Evolutionary conservation across 2,888 invertebrate genomes (phyloP).

Genomic region (Hypercompe scribonia): DNA sequence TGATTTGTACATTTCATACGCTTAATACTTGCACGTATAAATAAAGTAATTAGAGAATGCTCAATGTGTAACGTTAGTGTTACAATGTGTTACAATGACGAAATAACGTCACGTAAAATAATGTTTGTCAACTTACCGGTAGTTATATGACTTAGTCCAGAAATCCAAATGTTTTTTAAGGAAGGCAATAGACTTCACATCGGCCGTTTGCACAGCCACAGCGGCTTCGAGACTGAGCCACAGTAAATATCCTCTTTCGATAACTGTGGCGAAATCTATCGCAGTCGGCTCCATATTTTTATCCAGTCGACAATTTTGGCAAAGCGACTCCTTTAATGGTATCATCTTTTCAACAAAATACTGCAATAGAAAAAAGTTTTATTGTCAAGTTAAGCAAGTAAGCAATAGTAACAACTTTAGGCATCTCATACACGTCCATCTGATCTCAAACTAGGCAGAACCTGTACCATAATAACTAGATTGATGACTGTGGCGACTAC

Average conservation of each 20-base stretch:
- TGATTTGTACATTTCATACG: too few species aligned
- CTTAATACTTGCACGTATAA: too few species aligned
- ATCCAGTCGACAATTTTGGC: conserved; percentile 80
- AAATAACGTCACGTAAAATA: neutral
- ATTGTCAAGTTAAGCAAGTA: neutral
- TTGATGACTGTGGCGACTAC: too few species aligned
- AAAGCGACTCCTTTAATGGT: conserved; percentile 89
- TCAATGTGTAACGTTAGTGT: too few species aligned
- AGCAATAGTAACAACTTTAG: neutral
- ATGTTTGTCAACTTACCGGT: conserved; percentile 79
- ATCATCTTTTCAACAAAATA: conserved; percentile 92
- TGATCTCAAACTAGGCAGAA: too few species aligned
- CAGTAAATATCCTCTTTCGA: conserved; percentile 92
- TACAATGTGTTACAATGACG: neutral
- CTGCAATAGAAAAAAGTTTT: conserved; percentile 67
- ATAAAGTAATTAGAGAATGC: too few species aligned
- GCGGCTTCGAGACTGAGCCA: conserved; percentile 92
- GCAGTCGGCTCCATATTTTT: conserved; percentile 90
- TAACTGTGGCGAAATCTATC: conserved; percentile 90
- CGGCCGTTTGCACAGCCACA: conserved; percentile 88
- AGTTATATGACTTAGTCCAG: conserved; percentile 92
- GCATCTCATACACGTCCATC: too few species aligned
- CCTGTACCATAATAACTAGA: too few species aligned
- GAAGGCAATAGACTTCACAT: conserved; percentile 91
- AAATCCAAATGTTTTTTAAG: conserved; percentile 91